These are phyloP conservation scores for Nymphicus hollandicus DNA, from an alignment of 2,113 vertebrate genomes.

Conservation along the genomic window DNA sequence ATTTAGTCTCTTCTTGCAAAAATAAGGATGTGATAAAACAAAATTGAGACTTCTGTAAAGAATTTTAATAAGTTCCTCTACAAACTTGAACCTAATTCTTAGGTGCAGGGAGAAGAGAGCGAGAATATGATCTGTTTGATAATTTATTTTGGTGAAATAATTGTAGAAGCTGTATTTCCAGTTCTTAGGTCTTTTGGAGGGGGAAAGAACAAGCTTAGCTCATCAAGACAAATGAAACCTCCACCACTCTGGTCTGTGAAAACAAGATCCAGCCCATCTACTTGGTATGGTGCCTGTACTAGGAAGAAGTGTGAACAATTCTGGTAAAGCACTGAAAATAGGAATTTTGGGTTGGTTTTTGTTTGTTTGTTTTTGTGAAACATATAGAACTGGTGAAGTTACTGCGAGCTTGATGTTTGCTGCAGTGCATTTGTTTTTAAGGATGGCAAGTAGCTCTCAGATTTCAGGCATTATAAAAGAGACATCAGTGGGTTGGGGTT, in stretches of 20 bases:
- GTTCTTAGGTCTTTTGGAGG: neutral
- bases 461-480: neutral
- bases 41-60: neutral
- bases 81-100: neutral
- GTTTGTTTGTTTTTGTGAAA: neutral
- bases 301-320: neutral
- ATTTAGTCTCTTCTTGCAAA: neutral
- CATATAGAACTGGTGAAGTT: neutral
- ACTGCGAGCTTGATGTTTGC: neutral
- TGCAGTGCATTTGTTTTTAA: neutral
- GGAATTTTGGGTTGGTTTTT: neutral
- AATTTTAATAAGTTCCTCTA: neutral
- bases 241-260: neutral
- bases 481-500: neutral
- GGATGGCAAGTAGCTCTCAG: neutral
- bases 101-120: neutral
- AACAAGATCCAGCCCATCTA: neutral
- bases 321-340: neutral
- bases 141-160: neutral
- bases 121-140: neutral
- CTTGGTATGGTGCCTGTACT: neutral
- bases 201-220: neutral
- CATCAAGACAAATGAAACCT: neutral
- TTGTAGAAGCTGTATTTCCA: neutral
- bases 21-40: neutral